A percentile compares a stretch with the other conserved stretches of the same genome.
These are phyloP conservation scores for Apodemia duryi DNA, from an alignment of 2,888 invertebrate genomes.

Conservation along the genomic window DNA sequence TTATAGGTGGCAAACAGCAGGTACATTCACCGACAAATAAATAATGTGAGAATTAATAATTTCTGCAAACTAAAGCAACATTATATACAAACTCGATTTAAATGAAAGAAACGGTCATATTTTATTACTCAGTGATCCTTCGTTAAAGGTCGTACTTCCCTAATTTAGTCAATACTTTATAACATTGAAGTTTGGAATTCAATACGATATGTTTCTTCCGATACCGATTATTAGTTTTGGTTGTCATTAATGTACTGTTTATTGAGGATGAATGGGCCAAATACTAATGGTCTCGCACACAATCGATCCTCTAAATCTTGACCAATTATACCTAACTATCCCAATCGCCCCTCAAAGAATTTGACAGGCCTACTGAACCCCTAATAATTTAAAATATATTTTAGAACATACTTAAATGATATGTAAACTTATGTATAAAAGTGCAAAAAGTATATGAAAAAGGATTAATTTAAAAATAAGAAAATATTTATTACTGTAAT, in stretches of 20 bases:
- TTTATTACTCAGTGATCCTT: not conserved
- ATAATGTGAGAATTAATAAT: not conserved
- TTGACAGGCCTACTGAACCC: too few species aligned
- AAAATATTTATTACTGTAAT: too few species aligned
- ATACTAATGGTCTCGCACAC: not conserved
- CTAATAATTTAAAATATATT: too few species aligned
- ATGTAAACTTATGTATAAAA: too few species aligned
- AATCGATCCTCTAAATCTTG: too few species aligned
- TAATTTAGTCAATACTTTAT: slow-evolving; percentile 1
- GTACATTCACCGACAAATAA: not conserved
- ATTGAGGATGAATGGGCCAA: not conserved
- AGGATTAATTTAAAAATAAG: too few species aligned
- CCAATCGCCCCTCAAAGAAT: too few species aligned
- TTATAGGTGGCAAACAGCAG: not conserved
- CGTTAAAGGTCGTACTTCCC: slow-evolving; percentile 6
- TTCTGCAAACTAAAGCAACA: not conserved
- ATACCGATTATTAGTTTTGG: not conserved
- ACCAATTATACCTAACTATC: too few species aligned
- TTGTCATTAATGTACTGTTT: not conserved
- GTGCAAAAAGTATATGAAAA: too few species aligned
- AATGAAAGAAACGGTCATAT: slow-evolving; percentile 1
- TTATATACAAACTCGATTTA: not conserved
- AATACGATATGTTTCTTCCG: not conserved
- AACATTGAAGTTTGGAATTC: slow-evolving; percentile 2
- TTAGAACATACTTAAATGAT: too few species aligned